These are phyloP conservation scores for Athene noctua DNA, from an alignment of 2,113 vertebrate species.

Conservation along the genomic window DNA sequence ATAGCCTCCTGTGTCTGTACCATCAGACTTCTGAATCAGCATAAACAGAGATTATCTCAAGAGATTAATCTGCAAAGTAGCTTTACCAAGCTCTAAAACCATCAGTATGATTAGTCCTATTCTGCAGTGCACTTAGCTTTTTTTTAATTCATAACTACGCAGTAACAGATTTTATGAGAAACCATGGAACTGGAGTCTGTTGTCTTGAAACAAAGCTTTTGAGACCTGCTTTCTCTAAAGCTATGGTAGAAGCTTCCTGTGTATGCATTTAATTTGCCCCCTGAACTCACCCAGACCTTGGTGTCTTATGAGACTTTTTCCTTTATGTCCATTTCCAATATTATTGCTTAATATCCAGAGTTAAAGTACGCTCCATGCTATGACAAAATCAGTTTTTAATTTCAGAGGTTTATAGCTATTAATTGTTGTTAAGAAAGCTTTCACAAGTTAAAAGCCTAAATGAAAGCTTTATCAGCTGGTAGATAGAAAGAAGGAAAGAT, in stretches of 20 bases:
- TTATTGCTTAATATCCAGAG: neutral
- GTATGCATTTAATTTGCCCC: neutral
- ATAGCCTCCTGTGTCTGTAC: neutral
- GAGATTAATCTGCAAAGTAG: neutral
- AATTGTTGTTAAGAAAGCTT: neutral
- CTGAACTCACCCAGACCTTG: neutral
- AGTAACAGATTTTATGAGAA: neutral
- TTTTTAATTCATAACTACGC: neutral
- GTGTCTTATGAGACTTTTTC: neutral
- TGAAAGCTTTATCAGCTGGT: neutral
- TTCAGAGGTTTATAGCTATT: neutral
- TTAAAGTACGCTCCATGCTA: neutral
- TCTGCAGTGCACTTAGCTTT: neutral
- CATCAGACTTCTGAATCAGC: neutral
- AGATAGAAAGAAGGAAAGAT: neutral
- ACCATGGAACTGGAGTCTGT: neutral
- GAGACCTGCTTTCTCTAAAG: neutral
- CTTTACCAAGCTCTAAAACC: neutral
- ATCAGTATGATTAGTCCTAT: neutral
- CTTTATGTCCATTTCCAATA: neutral
- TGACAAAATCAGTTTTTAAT: neutral
- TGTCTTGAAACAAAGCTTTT: neutral
- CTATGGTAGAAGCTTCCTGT: neutral
- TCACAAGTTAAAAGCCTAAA: neutral
- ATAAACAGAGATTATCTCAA: neutral